Evolutionary conservation across 2,113 vertebrate species (phyloP).

Genomic region (Pica pica): DNA sequence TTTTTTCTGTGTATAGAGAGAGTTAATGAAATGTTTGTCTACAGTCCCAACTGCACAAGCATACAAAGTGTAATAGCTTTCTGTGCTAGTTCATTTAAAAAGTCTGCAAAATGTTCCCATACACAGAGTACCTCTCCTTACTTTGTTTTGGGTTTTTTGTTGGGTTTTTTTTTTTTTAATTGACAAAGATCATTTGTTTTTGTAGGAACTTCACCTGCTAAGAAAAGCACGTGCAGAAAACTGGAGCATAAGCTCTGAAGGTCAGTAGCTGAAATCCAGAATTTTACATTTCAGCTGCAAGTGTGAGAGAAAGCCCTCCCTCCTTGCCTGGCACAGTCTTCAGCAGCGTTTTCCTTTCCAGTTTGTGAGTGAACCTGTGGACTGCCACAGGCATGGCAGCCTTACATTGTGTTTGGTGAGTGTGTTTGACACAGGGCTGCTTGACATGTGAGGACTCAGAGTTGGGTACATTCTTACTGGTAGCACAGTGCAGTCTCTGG

Average conservation of each 20-base stretch:
- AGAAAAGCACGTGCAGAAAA: neutral
- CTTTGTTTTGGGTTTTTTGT: neutral
- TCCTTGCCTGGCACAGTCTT: neutral
- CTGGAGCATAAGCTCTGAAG: neutral
- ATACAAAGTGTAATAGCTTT: neutral
- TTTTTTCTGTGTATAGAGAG: neutral
- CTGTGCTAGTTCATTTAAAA: neutral
- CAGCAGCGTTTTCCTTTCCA: neutral
- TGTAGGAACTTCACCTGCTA: neutral
- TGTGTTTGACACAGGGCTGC: neutral
- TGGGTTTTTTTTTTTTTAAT: neutral
- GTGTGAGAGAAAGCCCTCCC: neutral
- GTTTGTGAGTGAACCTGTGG: neutral
- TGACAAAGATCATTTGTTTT: neutral
- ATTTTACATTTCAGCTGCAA: neutral
- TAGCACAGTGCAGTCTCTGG: fast-evolving
- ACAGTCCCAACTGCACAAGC: neutral
- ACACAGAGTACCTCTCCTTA: neutral
- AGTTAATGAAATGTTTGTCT: neutral
- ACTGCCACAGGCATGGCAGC: neutral
- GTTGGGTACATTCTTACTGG: neutral
- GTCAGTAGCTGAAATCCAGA: neutral
- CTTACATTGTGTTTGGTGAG: fast-evolving
- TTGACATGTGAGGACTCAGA: neutral
- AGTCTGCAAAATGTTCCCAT: neutral